Evolutionary conservation across 2,888 invertebrate species (phyloP), one percentile per base, ranked within the genome.

Genomic region (Rotaria sp.): DNA sequence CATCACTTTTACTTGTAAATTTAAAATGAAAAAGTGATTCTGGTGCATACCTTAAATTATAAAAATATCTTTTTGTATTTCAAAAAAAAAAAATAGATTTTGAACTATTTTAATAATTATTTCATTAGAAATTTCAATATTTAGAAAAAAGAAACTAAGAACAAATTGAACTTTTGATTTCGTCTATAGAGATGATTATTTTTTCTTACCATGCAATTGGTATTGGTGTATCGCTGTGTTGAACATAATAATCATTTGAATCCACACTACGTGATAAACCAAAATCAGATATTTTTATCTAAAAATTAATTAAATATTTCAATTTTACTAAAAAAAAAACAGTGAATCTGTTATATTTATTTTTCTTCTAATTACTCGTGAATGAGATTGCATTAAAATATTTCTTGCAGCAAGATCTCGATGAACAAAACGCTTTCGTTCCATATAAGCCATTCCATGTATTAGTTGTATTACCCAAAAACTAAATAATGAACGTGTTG

Each of bases 11-110:
- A 92, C 96, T 95, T 59, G 96, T 95, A 92, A 97, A 97, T 13
- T 94, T 95, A 45, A 96, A 96, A 91, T 94, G 96, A 92, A 95
- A 96, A 90, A 95, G 96, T 8, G 96, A 95, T 92, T 97, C 97
- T 0, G 96, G 95, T 85, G 96, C 95, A 91, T 96, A 95, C 75
- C 75, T 67, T 50, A 50, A 50, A 50, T 50, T 4, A 50, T 50
- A 50, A n/a, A n/a, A n/a, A n/a, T n/a, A n/a, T n/a, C n/a, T n/a
- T n/a, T n/a, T n/a, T n/a, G n/a, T n/a, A n/a, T n/a, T n/a, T n/a
- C n/a, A n/a, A n/a, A n/a, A n/a, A n/a, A n/a, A n/a, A n/a, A n/a
- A n/a, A n/a, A n/a, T n/a, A n/a, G n/a, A n/a, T n/a, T n/a, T n/a
- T n/a, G n/a, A n/a, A n/a, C n/a, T n/a, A n/a, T n/a, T n/a, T n/a